Conservation (phyloP, 1,140 invertebrate species). For the Caenorhabditis elegans region DNA sequence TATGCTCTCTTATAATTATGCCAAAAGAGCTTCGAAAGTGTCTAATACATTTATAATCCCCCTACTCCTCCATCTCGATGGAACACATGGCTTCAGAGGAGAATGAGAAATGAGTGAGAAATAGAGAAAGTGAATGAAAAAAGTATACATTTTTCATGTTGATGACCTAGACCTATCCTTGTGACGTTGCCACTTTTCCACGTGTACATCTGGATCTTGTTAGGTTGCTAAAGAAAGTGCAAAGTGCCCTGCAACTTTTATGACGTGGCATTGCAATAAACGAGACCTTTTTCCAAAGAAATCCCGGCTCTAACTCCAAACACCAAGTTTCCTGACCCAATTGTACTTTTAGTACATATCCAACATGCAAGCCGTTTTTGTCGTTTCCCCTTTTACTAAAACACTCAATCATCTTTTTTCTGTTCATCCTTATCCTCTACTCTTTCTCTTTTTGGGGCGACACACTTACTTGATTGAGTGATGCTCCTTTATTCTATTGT, state of each 20-base stretch:
- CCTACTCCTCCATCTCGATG: not conserved
- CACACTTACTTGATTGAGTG: not conserved
- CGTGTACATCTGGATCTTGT: slow-evolving; percentile 6
- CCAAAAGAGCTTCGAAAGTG: not conserved
- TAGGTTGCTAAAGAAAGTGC: not conserved
- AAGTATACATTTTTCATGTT: not conserved
- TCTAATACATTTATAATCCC: slow-evolving; percentile 31
- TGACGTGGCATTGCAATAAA: too few relatives aligned
- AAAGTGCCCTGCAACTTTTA: too few relatives aligned
- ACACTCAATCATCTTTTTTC: slow-evolving; percentile 17
- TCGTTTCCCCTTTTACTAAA: slow-evolving; percentile 12
- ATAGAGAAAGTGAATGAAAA: not conserved
- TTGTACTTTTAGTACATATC: not conserved
- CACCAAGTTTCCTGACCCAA: not conserved
- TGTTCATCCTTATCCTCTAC: not conserved
- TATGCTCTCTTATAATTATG: not conserved
- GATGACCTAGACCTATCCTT: not conserved
- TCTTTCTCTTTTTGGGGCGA: not conserved
- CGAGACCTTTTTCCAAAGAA: too few relatives aligned
- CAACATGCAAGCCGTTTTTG: not conserved
- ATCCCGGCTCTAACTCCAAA: too few relatives aligned
- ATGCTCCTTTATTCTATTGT: not conserved
- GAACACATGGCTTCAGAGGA: not conserved
- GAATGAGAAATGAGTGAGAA: not conserved
- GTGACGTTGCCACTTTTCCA: not conserved